These are phyloP conservation scores for Melanchra persicariae DNA, from an alignment of 2,888 invertebrate genomes.

Conservation along the genomic window DNA sequence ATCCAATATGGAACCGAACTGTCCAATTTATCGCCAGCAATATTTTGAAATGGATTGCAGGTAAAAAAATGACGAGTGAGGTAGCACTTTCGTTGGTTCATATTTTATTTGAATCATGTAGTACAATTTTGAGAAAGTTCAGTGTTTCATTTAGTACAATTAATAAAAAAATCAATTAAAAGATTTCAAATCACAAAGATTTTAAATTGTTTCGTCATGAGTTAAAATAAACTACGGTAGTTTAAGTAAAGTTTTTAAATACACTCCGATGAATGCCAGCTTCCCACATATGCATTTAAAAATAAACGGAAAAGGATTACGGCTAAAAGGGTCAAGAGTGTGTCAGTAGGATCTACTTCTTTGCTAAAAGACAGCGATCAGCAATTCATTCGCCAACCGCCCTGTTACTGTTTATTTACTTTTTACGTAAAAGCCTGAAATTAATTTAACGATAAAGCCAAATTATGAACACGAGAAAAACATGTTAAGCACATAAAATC, in stretches of 20 bases:
- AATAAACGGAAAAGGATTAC: conserved; percentile 15
- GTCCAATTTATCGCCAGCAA: conserved; percentile 28
- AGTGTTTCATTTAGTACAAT: not conserved
- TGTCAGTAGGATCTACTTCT: not conserved
- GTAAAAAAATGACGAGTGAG: conserved; percentile 21
- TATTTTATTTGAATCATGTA: conserved; percentile 33
- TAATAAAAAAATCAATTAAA: not conserved
- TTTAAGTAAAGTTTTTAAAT: no score
- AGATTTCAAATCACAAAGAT: not conserved
- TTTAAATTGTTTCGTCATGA: not conserved
- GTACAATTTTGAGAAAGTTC: conserved; percentile 14
- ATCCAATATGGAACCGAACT: not conserved
- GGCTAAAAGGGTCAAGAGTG: conserved; percentile 1
- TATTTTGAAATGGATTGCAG: conserved; percentile 40
- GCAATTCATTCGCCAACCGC: not conserved
- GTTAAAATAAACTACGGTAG: no score
- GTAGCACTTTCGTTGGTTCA: not conserved
- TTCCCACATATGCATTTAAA: conserved; percentile 5
- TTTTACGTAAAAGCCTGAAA: not conserved
- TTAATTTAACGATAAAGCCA: conserved; percentile 27
- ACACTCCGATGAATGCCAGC: not conserved
- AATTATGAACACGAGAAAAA: conserved; percentile 23
- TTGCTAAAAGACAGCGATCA: not conserved
- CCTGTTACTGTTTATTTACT: not conserved
- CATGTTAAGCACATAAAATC: conserved; percentile 23